Base-by-base conservation (phyloP, 1,140 invertebrate species). In the Zaprionus nigranus region DNA sequence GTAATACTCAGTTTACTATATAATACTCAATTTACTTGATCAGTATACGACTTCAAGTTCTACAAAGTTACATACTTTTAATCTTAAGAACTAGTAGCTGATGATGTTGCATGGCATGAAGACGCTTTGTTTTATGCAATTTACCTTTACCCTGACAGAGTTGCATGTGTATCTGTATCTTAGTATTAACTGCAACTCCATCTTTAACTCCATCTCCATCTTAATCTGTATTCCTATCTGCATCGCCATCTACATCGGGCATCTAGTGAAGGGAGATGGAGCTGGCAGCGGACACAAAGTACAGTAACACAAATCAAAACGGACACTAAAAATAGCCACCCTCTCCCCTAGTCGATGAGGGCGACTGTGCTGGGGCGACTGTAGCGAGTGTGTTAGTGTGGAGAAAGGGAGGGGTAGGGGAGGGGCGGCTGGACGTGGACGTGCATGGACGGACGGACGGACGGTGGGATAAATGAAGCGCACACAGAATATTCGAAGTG, bases 281-380 rank as follows among this genome's bases (percentile, higher is more conserved):
- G 57, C n/a, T n/a, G 34, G 46, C 30, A 64, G 57, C 60, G 75
- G 72, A 81, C 82, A 63, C 38, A 67, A 68, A 68, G 79, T 85
- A 90, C 85, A 90, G 86, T 90, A 90, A 90, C 74, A 85, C 72
- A 75, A 86, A 87, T 87, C 56, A 46, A 69, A 87, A 75, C 80
- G 83, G 83, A 87, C 76, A 90, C 86, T 90, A 88, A 82, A 90
- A 90, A 87, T 88, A 87, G 84, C 70, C 81, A 88, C 84, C 84
- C 84, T 83, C 78, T 70, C 65, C 36, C 13, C 20, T 17, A 28
- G 13, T 28, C 69, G 66, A 57, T 46, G 74, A 79, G 46, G 43
- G 30, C 79, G 53, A 58, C 79, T 78, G 17, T 11, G 82, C 83
- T 87, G 83, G 86, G 84, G 84, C 83, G 77, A 51, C 46, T 20